Percentiles rank a stretch among this genome's conserved stretches.
phyloP scores from a whole-genome alignment of 2,888 invertebrate genomes.

The Petrophora chlorosata region DNA sequence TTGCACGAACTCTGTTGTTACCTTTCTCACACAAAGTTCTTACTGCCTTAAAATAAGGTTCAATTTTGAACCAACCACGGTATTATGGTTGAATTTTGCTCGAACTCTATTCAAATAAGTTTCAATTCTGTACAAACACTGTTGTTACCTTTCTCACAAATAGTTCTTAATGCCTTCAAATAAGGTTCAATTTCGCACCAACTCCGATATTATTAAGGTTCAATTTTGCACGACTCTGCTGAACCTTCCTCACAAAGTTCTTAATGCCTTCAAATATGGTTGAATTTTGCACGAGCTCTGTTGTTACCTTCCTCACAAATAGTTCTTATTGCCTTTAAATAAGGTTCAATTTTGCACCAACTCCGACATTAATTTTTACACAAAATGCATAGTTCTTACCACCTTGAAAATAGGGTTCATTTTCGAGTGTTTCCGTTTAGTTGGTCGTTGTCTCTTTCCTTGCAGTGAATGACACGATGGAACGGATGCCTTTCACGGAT shows the following conservation, averaged over 20 bases:
- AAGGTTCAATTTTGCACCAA: not conserved
- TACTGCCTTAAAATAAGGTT: not conserved
- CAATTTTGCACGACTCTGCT: too few relatives aligned
- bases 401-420: conserved; percentile 16
- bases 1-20: too few relatives aligned
- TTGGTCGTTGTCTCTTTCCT: conserved; percentile 83
- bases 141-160: not conserved
- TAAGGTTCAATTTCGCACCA: not conserved
- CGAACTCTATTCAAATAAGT: too few relatives aligned
- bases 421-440: conserved; percentile 14
- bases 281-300: not conserved
- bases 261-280: too few relatives aligned
- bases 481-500: conserved; percentile 93
- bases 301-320: not conserved
- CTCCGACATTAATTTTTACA: too few relatives aligned
- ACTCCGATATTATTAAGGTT: too few relatives aligned
- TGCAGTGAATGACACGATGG: conserved; percentile 91
- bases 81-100: too few relatives aligned
- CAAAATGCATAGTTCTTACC: conserved; percentile 15
- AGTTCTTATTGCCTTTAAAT: not conserved
- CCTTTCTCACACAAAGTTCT: not conserved
- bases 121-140: not conserved
- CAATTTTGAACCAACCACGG: too few relatives aligned
- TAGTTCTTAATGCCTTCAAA: not conserved
- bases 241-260: too few relatives aligned